Base-by-base conservation (phyloP, 2,797 vertebrate genomes). In the Brachyrhaphis roseni region DNA sequence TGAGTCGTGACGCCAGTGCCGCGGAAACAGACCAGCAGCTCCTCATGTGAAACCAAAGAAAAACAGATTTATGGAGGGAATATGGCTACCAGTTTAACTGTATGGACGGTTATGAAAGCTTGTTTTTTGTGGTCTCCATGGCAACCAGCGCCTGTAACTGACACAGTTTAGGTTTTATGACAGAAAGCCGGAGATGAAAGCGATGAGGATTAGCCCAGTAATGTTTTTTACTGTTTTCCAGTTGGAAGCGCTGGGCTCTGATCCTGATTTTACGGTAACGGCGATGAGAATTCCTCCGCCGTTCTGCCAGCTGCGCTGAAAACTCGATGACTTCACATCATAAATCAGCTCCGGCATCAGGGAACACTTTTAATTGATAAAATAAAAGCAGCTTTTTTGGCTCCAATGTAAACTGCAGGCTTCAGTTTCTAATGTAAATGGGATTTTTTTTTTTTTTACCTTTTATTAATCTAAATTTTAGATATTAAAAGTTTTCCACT, bases 241-340 rank as follows among this genome's bases (percentile, higher is more conserved):
- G 47, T 20, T 49, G 47, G 47, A 49, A 49, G 16, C 47, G 5
- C 18, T 20, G 47, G 18, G 6, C 47, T 49, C 47, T 20, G 55
- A 11, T 28, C 11, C 55, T 28, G 55, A 28, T 80, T 47, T 86
- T 68, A n/a, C 72, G 53, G 57, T 82, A 80, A 81, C 80, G 78
- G 53, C 85, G 86, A 90, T 78, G 75, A 82, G 80, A 89, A 89
- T 85, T 87, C 86, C 86, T 82, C 80, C 55, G n/a, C 86, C 75
- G 76, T 78, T 77, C n/a, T 0, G 87, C 89, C 89, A 90, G n/a
- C 18, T 74, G 66, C 45, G 78, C 53, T 80, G 66, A 90, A 87
- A 89, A 79, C 86, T 20, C 84, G 84, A 86, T 76, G 31, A 78
- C 78, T 55, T 87, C 87, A 83, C 85, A 75, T 82, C 78, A 66